Evolutionary conservation across 2,888 invertebrate genomes (phyloP).

Genomic region (Phalera bucephala): DNA sequence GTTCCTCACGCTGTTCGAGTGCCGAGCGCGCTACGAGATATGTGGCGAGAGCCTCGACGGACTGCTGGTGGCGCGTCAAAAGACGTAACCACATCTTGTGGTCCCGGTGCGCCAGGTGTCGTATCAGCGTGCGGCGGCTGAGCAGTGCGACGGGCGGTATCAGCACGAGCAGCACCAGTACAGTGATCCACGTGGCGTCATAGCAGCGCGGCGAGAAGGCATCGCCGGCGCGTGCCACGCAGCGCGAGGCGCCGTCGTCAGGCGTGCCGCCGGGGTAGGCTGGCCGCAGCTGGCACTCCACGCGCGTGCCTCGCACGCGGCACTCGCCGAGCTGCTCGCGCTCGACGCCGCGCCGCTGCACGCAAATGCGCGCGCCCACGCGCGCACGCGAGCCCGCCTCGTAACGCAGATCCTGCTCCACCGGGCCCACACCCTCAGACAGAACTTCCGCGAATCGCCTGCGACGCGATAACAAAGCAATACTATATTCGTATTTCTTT

Average conservation of each 20-base stretch:
- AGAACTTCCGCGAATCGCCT: constrained; percentile 16
- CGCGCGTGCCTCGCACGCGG: constrained; percentile 3
- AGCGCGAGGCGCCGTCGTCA: constrained; percentile 21
- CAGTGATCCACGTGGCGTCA: constrained; percentile 42
- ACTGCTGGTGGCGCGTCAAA: constrained; percentile 23
- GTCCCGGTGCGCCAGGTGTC: constrained; percentile 30
- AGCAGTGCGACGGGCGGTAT: constrained; percentile 6
- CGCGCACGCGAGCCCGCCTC: not conserved
- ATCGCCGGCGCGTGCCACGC: constrained; percentile 45
- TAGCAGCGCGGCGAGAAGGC: constrained; percentile 85
- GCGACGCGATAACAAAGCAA: no score
- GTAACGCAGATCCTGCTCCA: constrained; percentile 16
- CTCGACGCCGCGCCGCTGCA: constrained; percentile 4
- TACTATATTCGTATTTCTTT: no score
- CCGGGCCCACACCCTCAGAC: constrained; percentile 4
- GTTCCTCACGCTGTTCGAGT: constrained; percentile 40
- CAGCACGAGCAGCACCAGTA: constrained; percentile 70
- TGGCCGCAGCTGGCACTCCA: constrained; percentile 2
- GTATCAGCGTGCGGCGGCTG: constrained; percentile 36
- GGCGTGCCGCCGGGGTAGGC: constrained; percentile 5
- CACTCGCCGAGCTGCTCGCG: constrained; percentile 3
- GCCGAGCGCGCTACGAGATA: constrained; percentile 38
- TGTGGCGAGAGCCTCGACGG: constrained; percentile 21
- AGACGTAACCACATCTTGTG: constrained; percentile 40
- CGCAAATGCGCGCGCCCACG: not conserved